Evolutionary conservation across 2,888 invertebrate species (phyloP).

Genomic region (Thysanoteuthis rhombus): DNA sequence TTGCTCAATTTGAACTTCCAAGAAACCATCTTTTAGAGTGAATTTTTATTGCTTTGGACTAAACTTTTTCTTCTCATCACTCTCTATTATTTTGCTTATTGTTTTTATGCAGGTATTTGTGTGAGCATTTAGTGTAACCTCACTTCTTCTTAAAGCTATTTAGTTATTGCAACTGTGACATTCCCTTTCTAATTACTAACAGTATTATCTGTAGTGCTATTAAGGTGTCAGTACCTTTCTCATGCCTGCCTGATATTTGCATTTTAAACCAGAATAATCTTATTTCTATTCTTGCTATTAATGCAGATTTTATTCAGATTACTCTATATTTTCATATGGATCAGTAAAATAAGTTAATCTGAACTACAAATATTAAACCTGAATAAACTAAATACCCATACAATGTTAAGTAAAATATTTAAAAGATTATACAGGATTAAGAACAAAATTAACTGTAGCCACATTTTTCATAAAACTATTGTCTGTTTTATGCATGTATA

Average conservation of each 20-base stretch:
- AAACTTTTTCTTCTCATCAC: constrained; percentile 12
- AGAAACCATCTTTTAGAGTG: constrained; percentile 12
- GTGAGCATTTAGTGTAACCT: constrained; percentile 12
- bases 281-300: background rate
- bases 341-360: background rate
- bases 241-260: background rate
- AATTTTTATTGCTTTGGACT: constrained; percentile 12
- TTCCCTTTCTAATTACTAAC: constrained; percentile 12
- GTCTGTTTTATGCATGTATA: constrained; percentile 12
- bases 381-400: background rate
- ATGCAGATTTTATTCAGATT: background rate
- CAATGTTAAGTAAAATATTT: background rate
- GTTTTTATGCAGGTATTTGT: constrained; percentile 12
- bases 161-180: background rate
- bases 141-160: constrained; percentile 12
- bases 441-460: background rate
- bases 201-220: background rate
- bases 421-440: background rate
- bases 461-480: background rate
- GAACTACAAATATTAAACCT: background rate
- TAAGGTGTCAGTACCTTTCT: constrained; percentile 12
- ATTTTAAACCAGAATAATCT: background rate
- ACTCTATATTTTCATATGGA: background rate
- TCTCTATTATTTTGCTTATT: background rate
- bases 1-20: constrained; percentile 12